Evolutionary conservation across 2,113 vertebrate species (phyloP), one percentile per base, ranked within the genome.

Genomic region (Myotis davidii): DNA sequence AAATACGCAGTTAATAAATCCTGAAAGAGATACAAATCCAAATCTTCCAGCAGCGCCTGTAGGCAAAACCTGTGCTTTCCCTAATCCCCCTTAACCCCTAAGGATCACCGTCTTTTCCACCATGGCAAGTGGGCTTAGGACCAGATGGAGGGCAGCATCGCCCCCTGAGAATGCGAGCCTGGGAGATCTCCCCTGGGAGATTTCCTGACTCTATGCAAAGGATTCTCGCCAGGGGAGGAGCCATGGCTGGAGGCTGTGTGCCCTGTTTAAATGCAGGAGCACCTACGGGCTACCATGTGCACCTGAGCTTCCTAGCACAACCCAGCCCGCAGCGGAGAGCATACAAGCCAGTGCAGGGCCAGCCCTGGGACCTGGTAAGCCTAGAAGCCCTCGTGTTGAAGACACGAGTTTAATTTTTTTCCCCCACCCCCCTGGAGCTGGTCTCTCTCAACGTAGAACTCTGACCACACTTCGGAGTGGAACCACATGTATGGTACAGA

Each of bases 181-280:
- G 32, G n/a, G 20, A 7, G 3, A 34, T 25, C 32, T 48, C 50
- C 56, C 72, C n/a, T 79, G 6, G 11, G 37, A 73, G 61, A 54
- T 29, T 74, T 96, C 94, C 94, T 92, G 86, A 32, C 39, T 65
- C 83, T 89, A 72, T 95, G 96, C 96, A 94, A 95, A 94, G 29
- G 52, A 27, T 39, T 88, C 34, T 18, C 37, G 7, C 54, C 48
- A 76, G 25, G 42, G 59, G 65, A 52, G 29, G 50, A 42, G 65
- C 12, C 72, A 16, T 0, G 7, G 29, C 39, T 32, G 52, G 56
- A 59, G 64, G 37, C 16, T 29, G 34, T 27, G 3, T 17, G 23
- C 10, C 20, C 77, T 32, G 13, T 54, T 97, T 86, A 94, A 95
- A 94, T 54, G 73, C 37, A 45, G 48, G 6, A 23, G 48, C 29